phyloP scores from a whole-genome alignment of 2,888 invertebrate species.

The Cheilosia impressa region DNA sequence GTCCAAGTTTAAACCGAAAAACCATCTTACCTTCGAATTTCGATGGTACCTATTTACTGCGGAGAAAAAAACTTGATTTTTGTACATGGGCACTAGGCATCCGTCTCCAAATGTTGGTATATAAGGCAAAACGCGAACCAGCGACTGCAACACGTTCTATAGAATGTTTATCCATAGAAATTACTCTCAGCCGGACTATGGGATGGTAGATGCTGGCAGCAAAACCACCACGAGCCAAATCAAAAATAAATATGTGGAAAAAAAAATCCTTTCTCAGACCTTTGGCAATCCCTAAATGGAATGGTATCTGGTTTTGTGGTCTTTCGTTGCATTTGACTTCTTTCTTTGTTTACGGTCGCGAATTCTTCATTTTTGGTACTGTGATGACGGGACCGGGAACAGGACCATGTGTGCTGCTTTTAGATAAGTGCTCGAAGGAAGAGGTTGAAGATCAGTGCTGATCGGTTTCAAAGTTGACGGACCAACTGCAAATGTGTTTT shows the following conservation, averaged over 20 bases:
- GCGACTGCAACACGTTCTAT: slow-evolving; percentile 29
- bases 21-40: slow-evolving; percentile 12
- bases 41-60: not conserved
- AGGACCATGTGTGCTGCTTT: slow-evolving; percentile 4
- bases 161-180: slow-evolving; percentile 17
- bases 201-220: slow-evolving; percentile 9
- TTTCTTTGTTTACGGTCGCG: slow-evolving; percentile 8
- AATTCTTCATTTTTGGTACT: slow-evolving; percentile 3
- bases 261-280: slow-evolving; percentile 16
- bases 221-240: slow-evolving; percentile 51
- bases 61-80: slow-evolving; percentile 5
- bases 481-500: slow-evolving; percentile 4
- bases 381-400: not conserved
- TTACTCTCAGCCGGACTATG: slow-evolving; percentile 10
- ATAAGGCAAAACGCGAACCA: slow-evolving; percentile 34
- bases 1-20: slow-evolving; percentile 17
- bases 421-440: not conserved
- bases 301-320: slow-evolving; percentile 31
- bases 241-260: slow-evolving; percentile 2
- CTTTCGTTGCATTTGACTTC: slow-evolving; percentile 15
- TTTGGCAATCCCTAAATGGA: slow-evolving; percentile 51
- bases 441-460: slow-evolving; percentile 15
- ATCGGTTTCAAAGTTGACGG: slow-evolving; percentile 13
- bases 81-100: not conserved
- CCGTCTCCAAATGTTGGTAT: not conserved